phyloP scores from a whole-genome alignment of 1,140 invertebrate species.

The Chironomus striatipennis region DNA sequence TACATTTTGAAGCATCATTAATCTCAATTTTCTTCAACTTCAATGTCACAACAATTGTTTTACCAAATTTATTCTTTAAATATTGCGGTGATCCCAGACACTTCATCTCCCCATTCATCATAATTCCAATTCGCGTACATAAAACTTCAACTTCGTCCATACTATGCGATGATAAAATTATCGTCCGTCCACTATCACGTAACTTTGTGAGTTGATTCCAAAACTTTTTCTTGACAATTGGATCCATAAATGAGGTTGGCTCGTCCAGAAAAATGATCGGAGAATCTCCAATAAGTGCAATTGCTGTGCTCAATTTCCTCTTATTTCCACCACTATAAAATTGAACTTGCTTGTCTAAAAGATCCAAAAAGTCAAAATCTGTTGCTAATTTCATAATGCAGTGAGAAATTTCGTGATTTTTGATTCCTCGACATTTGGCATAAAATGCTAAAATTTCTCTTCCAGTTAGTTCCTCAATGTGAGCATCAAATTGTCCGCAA shows the following conservation, averaged over 20 bases:
- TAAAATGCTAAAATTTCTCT: slow-evolving; percentile 67
- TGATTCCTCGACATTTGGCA: slow-evolving; percentile 62
- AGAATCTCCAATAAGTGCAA: slow-evolving; percentile 83
- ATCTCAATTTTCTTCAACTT: slow-evolving; percentile 29
- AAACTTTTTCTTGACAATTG: slow-evolving; percentile 67
- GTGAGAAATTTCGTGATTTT: slow-evolving; percentile 41
- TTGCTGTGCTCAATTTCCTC: slow-evolving; percentile 86
- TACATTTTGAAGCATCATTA: not conserved
- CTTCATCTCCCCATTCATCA: slow-evolving; percentile 74
- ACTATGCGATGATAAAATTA: slow-evolving; percentile 71
- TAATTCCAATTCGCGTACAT: slow-evolving; percentile 75
- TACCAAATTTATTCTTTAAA: slow-evolving; percentile 51
- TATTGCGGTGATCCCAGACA: slow-evolving; percentile 60
- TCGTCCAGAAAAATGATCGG: slow-evolving; percentile 81
- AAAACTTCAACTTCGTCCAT: slow-evolving; percentile 85
- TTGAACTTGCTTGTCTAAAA: slow-evolving; percentile 45
- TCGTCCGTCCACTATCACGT: slow-evolving; percentile 54
- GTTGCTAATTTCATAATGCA: slow-evolving; percentile 39
- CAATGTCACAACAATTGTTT: slow-evolving; percentile 41
- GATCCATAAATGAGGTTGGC: slow-evolving; percentile 76
- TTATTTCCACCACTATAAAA: slow-evolving; percentile 88
- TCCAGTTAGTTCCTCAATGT: slow-evolving; percentile 72
- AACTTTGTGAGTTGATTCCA: slow-evolving; percentile 61
- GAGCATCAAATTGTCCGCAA: slow-evolving; percentile 76
- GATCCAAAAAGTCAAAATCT: slow-evolving; percentile 41